Conservation (phyloP, 2,113 vertebrate genomes). For the Ctenomys sociabilis region DNA sequence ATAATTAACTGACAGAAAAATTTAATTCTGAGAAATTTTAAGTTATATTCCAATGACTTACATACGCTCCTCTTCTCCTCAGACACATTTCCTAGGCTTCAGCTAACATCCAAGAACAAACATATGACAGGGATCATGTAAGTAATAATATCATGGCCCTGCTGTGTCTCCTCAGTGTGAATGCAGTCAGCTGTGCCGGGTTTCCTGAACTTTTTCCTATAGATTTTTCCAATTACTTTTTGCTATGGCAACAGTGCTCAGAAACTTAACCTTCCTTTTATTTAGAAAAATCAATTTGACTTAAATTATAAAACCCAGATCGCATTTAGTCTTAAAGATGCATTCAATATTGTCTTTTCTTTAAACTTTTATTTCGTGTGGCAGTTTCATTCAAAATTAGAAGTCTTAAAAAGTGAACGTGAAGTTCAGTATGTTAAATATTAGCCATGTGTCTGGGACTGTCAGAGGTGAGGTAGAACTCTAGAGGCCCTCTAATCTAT, state of each 20-base stretch:
- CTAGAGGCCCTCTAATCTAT: slow-evolving; percentile 55
- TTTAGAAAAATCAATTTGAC: slow-evolving; percentile 70
- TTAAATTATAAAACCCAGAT: slow-evolving; percentile 66
- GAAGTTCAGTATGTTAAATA: slow-evolving; percentile 73
- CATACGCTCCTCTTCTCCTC: slow-evolving; percentile 50
- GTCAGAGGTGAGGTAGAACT: slow-evolving; percentile 54
- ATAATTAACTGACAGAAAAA: slow-evolving; percentile 52
- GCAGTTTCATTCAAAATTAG: slow-evolving; percentile 70
- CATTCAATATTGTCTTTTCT: slow-evolving; percentile 60
- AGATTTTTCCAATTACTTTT: slow-evolving; percentile 67
- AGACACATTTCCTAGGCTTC: slow-evolving; percentile 52
- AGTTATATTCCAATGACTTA: slow-evolving; percentile 44
- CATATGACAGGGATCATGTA: not conserved
- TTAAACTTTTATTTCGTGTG: slow-evolving; percentile 72
- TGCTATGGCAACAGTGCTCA: slow-evolving; percentile 61
- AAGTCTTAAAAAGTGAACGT: slow-evolving; percentile 61
- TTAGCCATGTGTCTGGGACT: slow-evolving; percentile 63
- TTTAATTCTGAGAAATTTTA: slow-evolving; percentile 63
- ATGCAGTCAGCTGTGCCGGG: slow-evolving; percentile 45
- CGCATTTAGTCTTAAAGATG: slow-evolving; percentile 60
- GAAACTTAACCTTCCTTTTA: slow-evolving; percentile 63
- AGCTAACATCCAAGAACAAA: slow-evolving; percentile 25
- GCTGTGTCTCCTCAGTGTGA: not conserved
- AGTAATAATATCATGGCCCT: slow-evolving; percentile 29
- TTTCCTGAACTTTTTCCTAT: slow-evolving; percentile 46